Base-by-base conservation (phyloP, 2,888 invertebrate genomes). In the Pomacea canaliculata region DNA sequence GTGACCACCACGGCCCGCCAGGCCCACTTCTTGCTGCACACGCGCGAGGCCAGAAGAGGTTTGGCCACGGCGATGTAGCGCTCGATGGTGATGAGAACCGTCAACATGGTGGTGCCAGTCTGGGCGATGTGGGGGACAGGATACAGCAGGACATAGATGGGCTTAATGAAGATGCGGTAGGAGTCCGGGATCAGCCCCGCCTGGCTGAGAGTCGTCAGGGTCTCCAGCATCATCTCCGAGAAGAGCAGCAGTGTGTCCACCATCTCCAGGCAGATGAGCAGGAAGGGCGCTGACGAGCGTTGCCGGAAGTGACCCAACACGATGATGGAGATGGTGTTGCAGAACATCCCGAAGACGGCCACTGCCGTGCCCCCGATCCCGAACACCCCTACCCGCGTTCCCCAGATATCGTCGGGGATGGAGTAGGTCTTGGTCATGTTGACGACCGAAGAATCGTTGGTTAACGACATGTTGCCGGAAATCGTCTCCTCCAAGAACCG, bases 61-160 rank as follows among this genome's bases (percentile, higher is more conserved):
- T 72, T 78, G 37, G 72, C 78, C 12, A 82, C 79, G 13, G 78
- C 82, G 16, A 79, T 59, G 71, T 76, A 82, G 10, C 82, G 49
- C 71, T 82, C 82, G 23, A 82, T 9, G 7, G 80, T 81, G 70
- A 82, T 81, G 48, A 78, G 51, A 16, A 80, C 76, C 0, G 81
- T 80, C 73, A 79, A 73, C 66, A 77, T 76, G 12, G 72, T 72
- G 13, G 76, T 72, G 12, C 78, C 78, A 16, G 80, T 81, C 67
- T 81, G 81, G 1, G 78, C 76, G 27, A 81, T 67, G 59, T 76
- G 70, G 10, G 79, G 79, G 9, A 79, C 18, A 0, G 80, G 76
- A 70, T 70, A 81, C 56, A 79, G 67, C 23, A 76, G n/a, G 9
- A 72, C 74, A 71, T 78, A 80, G n/a, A 73, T 51, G 12, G 78